Evolutionary conservation across 2,113 vertebrate species (phyloP).

Genomic region (Paramormyrops kingsleyae): DNA sequence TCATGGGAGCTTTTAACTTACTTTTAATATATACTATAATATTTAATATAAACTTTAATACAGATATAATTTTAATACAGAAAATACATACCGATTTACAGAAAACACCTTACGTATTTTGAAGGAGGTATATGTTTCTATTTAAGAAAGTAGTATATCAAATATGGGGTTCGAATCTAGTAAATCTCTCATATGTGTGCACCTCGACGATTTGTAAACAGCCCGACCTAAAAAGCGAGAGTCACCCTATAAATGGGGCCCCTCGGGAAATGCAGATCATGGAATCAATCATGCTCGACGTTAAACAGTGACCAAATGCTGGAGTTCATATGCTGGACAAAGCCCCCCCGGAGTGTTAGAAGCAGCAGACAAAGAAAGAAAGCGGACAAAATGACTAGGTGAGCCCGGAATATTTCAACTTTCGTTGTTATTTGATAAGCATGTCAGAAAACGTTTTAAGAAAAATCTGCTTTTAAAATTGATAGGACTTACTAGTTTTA

Average conservation of each 20-base stretch:
- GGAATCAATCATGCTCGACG: neutral
- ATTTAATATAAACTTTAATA: neutral
- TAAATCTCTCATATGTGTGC: neutral
- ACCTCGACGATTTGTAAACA: neutral
- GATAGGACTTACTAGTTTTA: neutral
- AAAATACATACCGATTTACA: neutral
- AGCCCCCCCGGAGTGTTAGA: neutral
- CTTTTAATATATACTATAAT: neutral
- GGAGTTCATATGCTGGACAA: neutral
- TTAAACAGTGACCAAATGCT: neutral
- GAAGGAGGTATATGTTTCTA: neutral
- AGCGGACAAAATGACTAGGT: neutral
- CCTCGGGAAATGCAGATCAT: neutral
- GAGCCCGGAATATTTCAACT: neutral
- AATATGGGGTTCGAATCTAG: neutral
- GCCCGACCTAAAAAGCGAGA: neutral
- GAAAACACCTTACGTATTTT: neutral
- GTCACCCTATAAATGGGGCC: neutral
- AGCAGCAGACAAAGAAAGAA: neutral
- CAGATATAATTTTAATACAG: neutral
- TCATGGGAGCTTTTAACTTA: neutral
- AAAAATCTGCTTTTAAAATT: neutral
- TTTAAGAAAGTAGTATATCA: neutral
- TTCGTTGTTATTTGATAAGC: neutral
- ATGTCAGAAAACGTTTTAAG: neutral